Conservation (phyloP, 2,797 vertebrate genomes). For the Clarias pachynema region DNA sequence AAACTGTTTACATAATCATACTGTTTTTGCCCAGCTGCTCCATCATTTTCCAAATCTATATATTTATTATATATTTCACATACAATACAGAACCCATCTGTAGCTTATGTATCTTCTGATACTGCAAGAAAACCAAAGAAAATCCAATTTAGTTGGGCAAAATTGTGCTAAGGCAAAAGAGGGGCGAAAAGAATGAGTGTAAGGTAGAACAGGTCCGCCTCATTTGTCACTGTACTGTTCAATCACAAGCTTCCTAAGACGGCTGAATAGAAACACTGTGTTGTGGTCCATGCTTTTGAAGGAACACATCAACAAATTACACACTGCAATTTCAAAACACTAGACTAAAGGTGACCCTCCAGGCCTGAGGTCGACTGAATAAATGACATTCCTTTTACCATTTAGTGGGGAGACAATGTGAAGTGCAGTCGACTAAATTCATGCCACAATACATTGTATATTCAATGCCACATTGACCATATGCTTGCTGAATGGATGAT, state of each 20-base stretch:
- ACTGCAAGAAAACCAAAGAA: slow-evolving; percentile 66
- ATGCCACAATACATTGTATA: slow-evolving; percentile 59
- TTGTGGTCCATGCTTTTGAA: slow-evolving; percentile 62
- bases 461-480: slow-evolving; percentile 62
- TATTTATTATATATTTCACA: not conserved
- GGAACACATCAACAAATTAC: slow-evolving; percentile 58
- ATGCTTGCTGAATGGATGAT: slow-evolving; percentile 39
- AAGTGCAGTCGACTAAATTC: slow-evolving; percentile 49
- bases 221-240: slow-evolving; percentile 73
- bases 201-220: slow-evolving; percentile 63
- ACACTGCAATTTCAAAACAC: slow-evolving; percentile 56
- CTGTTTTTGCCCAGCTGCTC: not conserved
- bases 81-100: slow-evolving; percentile 15
- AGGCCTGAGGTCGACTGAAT: slow-evolving; percentile 42
- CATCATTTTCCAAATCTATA: slow-evolving; percentile 7
- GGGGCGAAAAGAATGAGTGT: slow-evolving; percentile 35
- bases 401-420: slow-evolving; percentile 45
- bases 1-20: slow-evolving; percentile 10
- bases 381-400: slow-evolving; percentile 46
- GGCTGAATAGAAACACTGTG: slow-evolving; percentile 70
- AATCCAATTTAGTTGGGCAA: slow-evolving; percentile 74
- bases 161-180: slow-evolving; percentile 63
- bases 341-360: slow-evolving; percentile 48
- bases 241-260: slow-evolving; percentile 69
- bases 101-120: slow-evolving; percentile 44